These are phyloP conservation scores for Blera fallax DNA, from an alignment of 2,888 invertebrate genomes.

Conservation along the genomic window DNA sequence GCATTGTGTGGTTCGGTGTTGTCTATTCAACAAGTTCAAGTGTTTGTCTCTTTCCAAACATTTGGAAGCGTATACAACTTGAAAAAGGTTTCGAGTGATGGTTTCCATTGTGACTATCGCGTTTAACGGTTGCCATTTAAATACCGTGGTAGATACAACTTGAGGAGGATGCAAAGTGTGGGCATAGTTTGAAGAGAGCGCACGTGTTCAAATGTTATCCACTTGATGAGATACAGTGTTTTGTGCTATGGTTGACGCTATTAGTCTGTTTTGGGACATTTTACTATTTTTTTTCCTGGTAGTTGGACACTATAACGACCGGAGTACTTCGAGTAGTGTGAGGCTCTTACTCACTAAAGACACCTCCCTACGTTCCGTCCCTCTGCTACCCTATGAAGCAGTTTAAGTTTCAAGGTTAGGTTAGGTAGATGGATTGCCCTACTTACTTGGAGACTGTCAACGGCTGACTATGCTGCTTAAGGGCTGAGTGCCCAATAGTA, in stretches of 20 bases:
- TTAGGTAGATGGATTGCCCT: too few relatives aligned
- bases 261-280: not conserved
- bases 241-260: not conserved
- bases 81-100: constrained; percentile 20
- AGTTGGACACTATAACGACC: too few relatives aligned
- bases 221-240: constrained; percentile 43
- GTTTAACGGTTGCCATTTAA: constrained; percentile 9
- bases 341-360: too few relatives aligned
- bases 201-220: constrained; percentile 61
- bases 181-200: constrained; percentile 49
- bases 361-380: too few relatives aligned
- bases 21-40: constrained; percentile 63
- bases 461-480: too few relatives aligned
- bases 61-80: constrained; percentile 56
- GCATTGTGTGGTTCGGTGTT: constrained; percentile 35
- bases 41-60: constrained; percentile 60
- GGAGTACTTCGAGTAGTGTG: too few relatives aligned
- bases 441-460: too few relatives aligned
- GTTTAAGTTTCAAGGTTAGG: too few relatives aligned
- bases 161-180: constrained; percentile 33
- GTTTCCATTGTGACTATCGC: not conserved
- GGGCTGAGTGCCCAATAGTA: too few relatives aligned
- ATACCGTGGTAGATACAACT: constrained; percentile 2
- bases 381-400: too few relatives aligned
- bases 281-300: too few relatives aligned